Evolutionary conservation across 92 coral and sea anemone genomes (phyloP), one percentile per base, ranked within the genome.

Genomic region (Epizoanthus scotinus): DNA sequence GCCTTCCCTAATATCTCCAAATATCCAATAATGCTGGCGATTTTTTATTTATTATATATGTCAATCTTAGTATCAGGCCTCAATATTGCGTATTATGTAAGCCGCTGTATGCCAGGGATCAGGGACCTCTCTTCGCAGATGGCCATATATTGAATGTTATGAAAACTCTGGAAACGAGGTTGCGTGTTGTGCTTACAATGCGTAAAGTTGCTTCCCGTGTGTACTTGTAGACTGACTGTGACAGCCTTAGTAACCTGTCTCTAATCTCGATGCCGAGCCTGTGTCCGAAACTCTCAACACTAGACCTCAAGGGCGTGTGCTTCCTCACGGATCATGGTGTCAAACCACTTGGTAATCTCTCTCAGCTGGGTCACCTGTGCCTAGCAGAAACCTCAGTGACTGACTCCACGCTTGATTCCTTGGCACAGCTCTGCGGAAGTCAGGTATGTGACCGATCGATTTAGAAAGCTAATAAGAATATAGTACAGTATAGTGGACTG

Each of bases 221-320:
- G 21, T 53, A 29, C 83, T 47, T 71, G 0, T 64, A 92, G 97
- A 84, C 79, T 56, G 94, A 92, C 77, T 92, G 97, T 28, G 91
- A 87, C 58, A 87, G 86, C 42, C 83, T 92, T 25, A 80, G 87
- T 60, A 66, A 87, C 80, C 34, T 49, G 19, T 90, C 90, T 3
- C 82, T 92, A 34, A 57, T 47, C 55, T 67, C 82, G 26, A 78
- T 92, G 67, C 91, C 90, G 28, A 84, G 78, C 53, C 61, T 82
- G 62, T 92, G 97, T 61, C 94, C 91, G 5, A 85, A 61, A 29
- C 78, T 92, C 36, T 75, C 68, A 59, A 87, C 84, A 8, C 71
- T 92, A 29, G 91, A 90, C 71, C 86, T 92, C 1, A 87, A 85
- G 81, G 97, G 97, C 3, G 74, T 87, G 63, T 84, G 94, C n/a